These are phyloP conservation scores for Heliconius hortense DNA, from an alignment of 2,888 invertebrate species.

Conservation along the genomic window DNA sequence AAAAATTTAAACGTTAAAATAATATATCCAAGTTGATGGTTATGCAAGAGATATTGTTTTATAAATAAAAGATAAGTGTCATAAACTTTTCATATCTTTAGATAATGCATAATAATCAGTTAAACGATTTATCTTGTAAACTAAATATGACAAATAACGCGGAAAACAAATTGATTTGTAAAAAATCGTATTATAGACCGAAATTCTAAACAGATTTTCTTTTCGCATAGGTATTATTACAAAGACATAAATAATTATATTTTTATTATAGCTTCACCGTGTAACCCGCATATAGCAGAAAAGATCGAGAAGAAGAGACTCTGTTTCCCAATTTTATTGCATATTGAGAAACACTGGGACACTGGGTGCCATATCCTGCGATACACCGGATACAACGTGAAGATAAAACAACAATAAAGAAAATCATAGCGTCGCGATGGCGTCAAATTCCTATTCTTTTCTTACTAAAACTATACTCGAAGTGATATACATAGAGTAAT, in stretches of 20 bases:
- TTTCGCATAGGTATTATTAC: too few relatives aligned
- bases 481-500: not conserved
- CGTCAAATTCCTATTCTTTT: not conserved
- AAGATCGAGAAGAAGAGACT: too few relatives aligned
- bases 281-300: too few relatives aligned
- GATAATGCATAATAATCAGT: conserved; percentile 4
- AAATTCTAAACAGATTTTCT: not conserved
- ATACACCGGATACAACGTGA: too few relatives aligned
- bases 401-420: not conserved
- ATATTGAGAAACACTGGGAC: too few relatives aligned
- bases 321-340: too few relatives aligned
- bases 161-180: not conserved
- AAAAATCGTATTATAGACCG: not conserved
- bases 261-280: too few relatives aligned
- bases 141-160: not conserved
- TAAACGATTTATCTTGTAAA: not conserved
- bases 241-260: too few relatives aligned
- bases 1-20: not conserved
- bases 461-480: too few relatives aligned
- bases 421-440: not conserved
- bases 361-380: too few relatives aligned
- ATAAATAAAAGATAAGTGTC: conserved; percentile 7
- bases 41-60: conserved; percentile 2
- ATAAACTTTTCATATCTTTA: conserved; percentile 1
- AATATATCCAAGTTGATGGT: not conserved